These are phyloP conservation scores for Pandemis corylana DNA, from an alignment of 2,888 invertebrate species.

Conservation along the genomic window DNA sequence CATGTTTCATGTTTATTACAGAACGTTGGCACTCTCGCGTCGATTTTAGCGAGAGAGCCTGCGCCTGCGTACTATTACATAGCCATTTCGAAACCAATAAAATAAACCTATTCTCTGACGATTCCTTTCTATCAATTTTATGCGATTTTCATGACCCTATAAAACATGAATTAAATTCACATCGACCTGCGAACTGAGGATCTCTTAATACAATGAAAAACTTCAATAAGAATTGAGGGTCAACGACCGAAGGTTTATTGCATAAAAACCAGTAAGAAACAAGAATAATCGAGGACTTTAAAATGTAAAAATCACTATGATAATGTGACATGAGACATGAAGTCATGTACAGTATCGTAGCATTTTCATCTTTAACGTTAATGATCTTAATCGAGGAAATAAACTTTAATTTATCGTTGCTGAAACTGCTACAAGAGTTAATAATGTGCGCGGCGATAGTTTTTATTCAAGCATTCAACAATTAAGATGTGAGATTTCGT, in stretches of 20 bases:
- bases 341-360: slow-evolving; percentile 3
- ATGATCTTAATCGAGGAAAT: slow-evolving; percentile 29
- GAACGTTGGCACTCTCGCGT: slow-evolving; percentile 12
- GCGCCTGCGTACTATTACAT: slow-evolving; percentile 22
- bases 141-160: slow-evolving; percentile 55
- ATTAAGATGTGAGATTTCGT: slow-evolving; percentile 40
- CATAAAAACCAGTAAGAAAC: neutral
- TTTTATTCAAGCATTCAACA: slow-evolving; percentile 27
- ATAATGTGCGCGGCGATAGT: slow-evolving; percentile 17
- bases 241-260: neutral
- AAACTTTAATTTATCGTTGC: slow-evolving; percentile 31
- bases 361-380: slow-evolving; percentile 26
- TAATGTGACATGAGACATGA: neutral
- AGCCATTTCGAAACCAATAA: slow-evolving; percentile 35
- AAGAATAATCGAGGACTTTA: slow-evolving; percentile 2
- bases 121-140: slow-evolving; percentile 56
- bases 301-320: neutral
- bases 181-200: slow-evolving; percentile 12
- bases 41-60: slow-evolving; percentile 22
- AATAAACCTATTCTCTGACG: slow-evolving; percentile 47
- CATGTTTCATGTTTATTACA: slow-evolving; percentile 24
- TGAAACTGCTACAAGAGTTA: slow-evolving; percentile 19
- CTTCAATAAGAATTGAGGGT: neutral
- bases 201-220: neutral
- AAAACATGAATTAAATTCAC: slow-evolving; percentile 52